Evolutionary conservation across 2,888 invertebrate species (phyloP).

Genomic region (Baronia brevicornis): DNA sequence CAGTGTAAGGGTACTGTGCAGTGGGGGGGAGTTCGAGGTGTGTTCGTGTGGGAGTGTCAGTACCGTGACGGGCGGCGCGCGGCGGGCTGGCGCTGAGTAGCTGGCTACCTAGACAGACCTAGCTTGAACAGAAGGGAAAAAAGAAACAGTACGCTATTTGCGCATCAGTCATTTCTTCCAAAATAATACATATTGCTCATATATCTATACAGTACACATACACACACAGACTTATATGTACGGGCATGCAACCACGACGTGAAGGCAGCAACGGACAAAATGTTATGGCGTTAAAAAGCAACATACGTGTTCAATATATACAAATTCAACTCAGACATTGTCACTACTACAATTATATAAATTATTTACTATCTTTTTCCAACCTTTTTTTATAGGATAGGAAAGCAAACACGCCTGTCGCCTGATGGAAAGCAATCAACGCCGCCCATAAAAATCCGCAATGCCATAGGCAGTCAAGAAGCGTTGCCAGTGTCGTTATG

Average conservation of each 20-base stretch:
- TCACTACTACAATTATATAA: background rate
- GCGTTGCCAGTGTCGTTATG: too few species aligned
- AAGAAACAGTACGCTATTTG: conserved; percentile 69
- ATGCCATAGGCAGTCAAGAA: too few species aligned
- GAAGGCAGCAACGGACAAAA: conserved; percentile 12
- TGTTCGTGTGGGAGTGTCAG: conserved; percentile 43
- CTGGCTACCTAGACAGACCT: conserved; percentile 75
- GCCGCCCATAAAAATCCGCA: too few species aligned
- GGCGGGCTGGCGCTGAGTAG: conserved; percentile 52
- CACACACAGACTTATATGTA: conserved; percentile 12
- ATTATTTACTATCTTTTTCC: too few species aligned
- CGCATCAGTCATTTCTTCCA: conserved; percentile 73
- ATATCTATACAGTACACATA: conserved; percentile 13
- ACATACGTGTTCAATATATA: background rate
- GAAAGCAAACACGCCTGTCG: too few species aligned
- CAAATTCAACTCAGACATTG: conserved; percentile 2
- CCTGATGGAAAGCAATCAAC: too few species aligned
- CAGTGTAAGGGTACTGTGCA: conserved; percentile 2
- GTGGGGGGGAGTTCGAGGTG: too few species aligned
- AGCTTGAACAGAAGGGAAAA: conserved; percentile 74
- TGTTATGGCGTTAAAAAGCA: conserved; percentile 10
- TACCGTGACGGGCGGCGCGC: conserved; percentile 62
- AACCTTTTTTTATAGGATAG: too few species aligned
- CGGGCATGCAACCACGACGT: conserved; percentile 10
- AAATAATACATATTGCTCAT: conserved; percentile 25